These are phyloP conservation scores for Lordiphosa collinella DNA, from an alignment of 1,140 invertebrate species.

Conservation along the genomic window DNA sequence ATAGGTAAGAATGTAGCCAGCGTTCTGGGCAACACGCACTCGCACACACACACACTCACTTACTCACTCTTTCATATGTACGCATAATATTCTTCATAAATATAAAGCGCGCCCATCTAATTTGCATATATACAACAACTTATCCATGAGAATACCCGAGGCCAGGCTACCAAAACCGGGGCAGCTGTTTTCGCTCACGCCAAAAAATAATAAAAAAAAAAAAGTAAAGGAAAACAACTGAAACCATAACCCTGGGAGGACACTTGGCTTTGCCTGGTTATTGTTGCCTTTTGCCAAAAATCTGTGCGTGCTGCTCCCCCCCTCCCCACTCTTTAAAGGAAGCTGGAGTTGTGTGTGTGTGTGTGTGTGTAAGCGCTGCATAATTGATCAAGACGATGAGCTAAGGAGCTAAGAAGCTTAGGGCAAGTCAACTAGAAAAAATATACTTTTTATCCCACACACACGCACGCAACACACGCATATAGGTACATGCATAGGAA, in stretches of 20 bases:
- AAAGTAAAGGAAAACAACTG: not conserved
- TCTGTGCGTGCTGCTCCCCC: slow-evolving; percentile 11
- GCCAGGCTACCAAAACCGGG: slow-evolving; percentile 37
- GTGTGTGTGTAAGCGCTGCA: slow-evolving; percentile 3
- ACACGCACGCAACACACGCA: too few relatives aligned
- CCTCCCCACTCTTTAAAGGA: too few relatives aligned
- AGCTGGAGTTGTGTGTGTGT: not conserved
- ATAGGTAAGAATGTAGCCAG: slow-evolving; percentile 1
- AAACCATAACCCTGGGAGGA: slow-evolving; percentile 6
- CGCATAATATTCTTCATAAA: slow-evolving; percentile 71
- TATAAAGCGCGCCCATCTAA: slow-evolving; percentile 68
- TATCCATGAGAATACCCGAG: slow-evolving; percentile 24
- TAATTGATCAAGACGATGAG: slow-evolving; percentile 18
- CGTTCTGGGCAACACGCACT: slow-evolving; percentile 16
- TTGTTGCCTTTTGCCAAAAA: slow-evolving; percentile 9
- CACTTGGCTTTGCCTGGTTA: slow-evolving; percentile 12
- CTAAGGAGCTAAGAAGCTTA: not conserved
- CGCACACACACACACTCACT: slow-evolving; percentile 16
- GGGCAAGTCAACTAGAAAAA: too few relatives aligned
- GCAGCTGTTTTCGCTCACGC: slow-evolving; percentile 61
- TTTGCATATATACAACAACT: slow-evolving; percentile 49
- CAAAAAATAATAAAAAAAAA: slow-evolving; percentile 1
- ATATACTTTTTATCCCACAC: too few relatives aligned
- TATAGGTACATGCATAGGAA: too few relatives aligned
- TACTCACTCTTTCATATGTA: slow-evolving; percentile 23